Evolutionary conservation across 1,140 invertebrate genomes (phyloP), one percentile per base, ranked within the genome.

Genomic region (Drosophila pseudoananassae): DNA sequence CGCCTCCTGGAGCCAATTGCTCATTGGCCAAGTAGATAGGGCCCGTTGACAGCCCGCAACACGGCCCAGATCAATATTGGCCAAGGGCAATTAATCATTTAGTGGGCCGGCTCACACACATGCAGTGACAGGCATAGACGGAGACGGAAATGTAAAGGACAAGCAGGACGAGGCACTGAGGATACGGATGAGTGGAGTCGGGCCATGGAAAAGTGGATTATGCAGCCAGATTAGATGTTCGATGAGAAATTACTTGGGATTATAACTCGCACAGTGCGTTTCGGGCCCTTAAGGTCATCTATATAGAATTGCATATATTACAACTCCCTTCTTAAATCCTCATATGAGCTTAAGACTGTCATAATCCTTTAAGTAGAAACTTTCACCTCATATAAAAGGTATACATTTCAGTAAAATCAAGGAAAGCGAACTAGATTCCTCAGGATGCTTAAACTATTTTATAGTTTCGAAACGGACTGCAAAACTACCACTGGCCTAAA

Each of bases 191-290:
- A 27, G 29, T n/a, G 10, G 12, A 9, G 38, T 10, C 10, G 29
- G 49, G 15, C 15, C 25, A 9, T 23, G 29, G 2, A 38, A 59
- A 45, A 74, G 54, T 78, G 55, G 74, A 74, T 81, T 83, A 83
- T 83, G 70, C 80, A 78, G 78, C 73, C 74, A 55, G 58, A 66
- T 65, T 71, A 66, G 45, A 72, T 73, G 69, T 72, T 38, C 47
- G 49, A 71, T 54, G 71, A 59, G 53, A 54, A 70, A 69, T 69
- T 69, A 70, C 66, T 56, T 49, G 50, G 55, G 66, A 49, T 69
- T 68, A 70, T 64, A 51, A 51, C 9, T 3, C 46, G 1, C 46
- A 66, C 59, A 64, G 59, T 64, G 4, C 46, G 27, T 31, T 23
- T 3, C 59, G 27, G 1, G 15, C 25, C n/a, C 20, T 9, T 46